Conservation (phyloP, 1,140 invertebrate species). For the Caerostris darwini region DNA sequence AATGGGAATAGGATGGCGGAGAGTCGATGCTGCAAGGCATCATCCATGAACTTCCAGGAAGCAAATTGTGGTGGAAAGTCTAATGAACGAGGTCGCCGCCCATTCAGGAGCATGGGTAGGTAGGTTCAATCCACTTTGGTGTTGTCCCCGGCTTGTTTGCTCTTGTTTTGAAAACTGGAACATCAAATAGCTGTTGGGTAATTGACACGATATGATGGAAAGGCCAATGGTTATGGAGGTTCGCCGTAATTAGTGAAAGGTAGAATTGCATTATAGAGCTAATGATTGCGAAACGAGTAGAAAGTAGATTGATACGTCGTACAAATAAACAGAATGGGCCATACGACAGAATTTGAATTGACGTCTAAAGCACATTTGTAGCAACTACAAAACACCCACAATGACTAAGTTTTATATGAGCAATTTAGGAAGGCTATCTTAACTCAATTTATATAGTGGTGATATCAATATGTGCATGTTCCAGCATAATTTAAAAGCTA, state of each 20-base stretch:
- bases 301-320: neutral
- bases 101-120: conserved; percentile 55
- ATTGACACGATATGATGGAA: conserved; percentile 6
- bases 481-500: too few species aligned
- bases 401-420: too few species aligned
- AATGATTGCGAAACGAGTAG: neutral
- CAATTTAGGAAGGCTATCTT: too few species aligned
- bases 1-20: conserved; percentile 3
- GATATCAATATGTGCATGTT: too few species aligned
- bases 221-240: conserved; percentile 20
- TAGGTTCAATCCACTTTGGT: conserved; percentile 3
- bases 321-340: neutral
- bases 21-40: neutral
- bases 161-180: conserved; percentile 45
- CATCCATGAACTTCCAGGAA: conserved; percentile 46
- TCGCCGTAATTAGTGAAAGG: neutral
- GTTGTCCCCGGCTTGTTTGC: conserved; percentile 56
- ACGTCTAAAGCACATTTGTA: too few species aligned
- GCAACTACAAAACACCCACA: too few species aligned
- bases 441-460: too few species aligned
- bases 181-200: conserved; percentile 18
- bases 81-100: conserved; percentile 62
- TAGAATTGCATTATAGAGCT: neutral
- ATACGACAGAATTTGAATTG: too few species aligned
- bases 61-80: conserved; percentile 35